Percentiles rank a stretch among this genome's conserved stretches.
phyloP scores from a whole-genome alignment of 2,797 vertebrate genomes.

The Passerculus sandwichensis region DNA sequence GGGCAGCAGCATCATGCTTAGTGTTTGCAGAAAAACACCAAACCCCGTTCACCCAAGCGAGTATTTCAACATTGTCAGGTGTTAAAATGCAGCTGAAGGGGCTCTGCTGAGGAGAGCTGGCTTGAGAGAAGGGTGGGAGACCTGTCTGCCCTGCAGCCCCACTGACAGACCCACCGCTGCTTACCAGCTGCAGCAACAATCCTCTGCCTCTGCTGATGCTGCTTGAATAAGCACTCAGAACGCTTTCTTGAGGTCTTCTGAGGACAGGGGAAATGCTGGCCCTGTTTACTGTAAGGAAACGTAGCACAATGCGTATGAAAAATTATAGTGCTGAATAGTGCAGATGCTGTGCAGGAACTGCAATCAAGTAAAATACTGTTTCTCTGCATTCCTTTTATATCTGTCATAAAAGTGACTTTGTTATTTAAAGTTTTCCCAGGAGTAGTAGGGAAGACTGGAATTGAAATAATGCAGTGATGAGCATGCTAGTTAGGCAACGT shows the following conservation, averaged over 20 bases:
- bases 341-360: neutral
- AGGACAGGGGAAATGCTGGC: neutral
- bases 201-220: neutral
- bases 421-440: neutral
- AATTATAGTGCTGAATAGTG: neutral
- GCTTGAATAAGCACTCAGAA: neutral
- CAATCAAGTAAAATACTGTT: neutral
- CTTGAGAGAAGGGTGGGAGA: neutral
- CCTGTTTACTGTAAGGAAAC: neutral
- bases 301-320: neutral
- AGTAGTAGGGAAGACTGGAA: neutral
- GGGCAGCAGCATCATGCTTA: neutral
- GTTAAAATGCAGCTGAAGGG: neutral
- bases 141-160: rapidly evolving
- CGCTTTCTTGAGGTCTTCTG: neutral
- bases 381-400: neutral
- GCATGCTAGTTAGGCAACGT: rapidly evolving
- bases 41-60: neutral
- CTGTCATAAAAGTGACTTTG: neutral
- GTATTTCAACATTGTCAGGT: neutral
- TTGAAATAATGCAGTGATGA: neutral
- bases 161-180: rapidly evolving
- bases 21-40: neutral
- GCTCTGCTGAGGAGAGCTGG: neutral
- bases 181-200: neutral